Evolutionary conservation across 2,113 vertebrate species (phyloP).

Genomic region (Herpailurus yagouaroundi): DNA sequence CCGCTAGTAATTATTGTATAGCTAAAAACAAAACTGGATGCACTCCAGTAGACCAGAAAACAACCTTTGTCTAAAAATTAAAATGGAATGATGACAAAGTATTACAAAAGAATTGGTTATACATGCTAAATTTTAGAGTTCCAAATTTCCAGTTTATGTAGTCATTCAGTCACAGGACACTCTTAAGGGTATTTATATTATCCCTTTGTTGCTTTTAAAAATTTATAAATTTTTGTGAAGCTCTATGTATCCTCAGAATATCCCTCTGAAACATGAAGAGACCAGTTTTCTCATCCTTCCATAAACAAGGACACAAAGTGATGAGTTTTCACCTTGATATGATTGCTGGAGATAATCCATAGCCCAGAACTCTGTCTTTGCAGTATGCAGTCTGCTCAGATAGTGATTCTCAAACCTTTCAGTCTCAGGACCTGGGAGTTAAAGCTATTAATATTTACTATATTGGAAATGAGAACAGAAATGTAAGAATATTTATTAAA

Average conservation of each 20-base stretch:
- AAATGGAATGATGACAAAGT: neutral
- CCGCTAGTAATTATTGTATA: constrained; percentile 39
- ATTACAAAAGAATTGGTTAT: constrained; percentile 17
- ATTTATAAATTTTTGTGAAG: neutral
- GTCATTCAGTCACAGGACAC: neutral
- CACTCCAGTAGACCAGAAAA: constrained; percentile 22
- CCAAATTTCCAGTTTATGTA: constrained; percentile 6
- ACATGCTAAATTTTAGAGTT: neutral
- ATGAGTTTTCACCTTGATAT: neutral
- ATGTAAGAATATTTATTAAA: neutral
- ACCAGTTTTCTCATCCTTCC: neutral
- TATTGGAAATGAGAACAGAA: neutral
- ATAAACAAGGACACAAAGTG: neutral
- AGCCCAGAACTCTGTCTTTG: neutral
- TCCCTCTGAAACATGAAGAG: neutral
- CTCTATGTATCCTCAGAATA: neutral
- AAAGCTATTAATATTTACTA: neutral
- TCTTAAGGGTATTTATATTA: neutral
- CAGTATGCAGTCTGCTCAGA: neutral
- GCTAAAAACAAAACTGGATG: constrained; percentile 31
- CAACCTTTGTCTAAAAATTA: constrained; percentile 17
- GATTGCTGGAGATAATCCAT: neutral
- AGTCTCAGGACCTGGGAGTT: neutral
- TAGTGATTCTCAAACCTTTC: neutral
- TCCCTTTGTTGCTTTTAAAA: neutral